Conservation (phyloP, 2,888 invertebrate genomes). For the Prosapia bicincta region DNA sequence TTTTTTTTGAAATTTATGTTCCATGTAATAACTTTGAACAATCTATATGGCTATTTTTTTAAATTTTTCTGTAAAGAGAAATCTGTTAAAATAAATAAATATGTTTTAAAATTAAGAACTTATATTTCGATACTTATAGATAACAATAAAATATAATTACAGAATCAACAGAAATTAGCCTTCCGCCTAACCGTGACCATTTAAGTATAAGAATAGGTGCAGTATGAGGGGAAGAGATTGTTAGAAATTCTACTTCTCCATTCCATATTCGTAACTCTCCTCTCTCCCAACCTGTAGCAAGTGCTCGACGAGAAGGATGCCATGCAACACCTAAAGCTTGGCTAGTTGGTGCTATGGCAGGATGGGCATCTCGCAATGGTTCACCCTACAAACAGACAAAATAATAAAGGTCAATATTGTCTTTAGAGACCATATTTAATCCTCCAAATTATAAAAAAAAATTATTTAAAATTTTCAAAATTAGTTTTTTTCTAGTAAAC, state of each 20-base stretch:
- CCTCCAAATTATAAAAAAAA: too few species aligned
- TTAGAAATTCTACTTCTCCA: constrained; percentile 58
- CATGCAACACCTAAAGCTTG: constrained; percentile 81
- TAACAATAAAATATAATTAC: constrained; percentile 41
- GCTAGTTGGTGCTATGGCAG: constrained; percentile 69
- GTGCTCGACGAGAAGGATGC: constrained; percentile 81
- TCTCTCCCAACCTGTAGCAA: constrained; percentile 90
- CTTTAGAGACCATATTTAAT: too few species aligned
- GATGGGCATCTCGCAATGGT: constrained; percentile 68
- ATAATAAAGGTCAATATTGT: too few species aligned
- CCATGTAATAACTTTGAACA: too few species aligned
- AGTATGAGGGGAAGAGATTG: constrained; percentile 54
- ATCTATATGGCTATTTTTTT: too few species aligned
- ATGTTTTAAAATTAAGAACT: too few species aligned
- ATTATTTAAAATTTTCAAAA: too few species aligned
- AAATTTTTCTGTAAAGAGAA: too few species aligned
- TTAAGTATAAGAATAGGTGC: constrained; percentile 53
- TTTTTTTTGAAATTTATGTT: too few species aligned
- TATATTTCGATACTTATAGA: too few species aligned
- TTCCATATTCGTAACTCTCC: constrained; percentile 85
- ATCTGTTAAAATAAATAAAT: too few species aligned
- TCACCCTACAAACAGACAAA: constrained; percentile 70
- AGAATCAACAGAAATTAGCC: constrained; percentile 83
- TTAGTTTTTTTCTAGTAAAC: too few species aligned
- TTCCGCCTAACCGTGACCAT: constrained; percentile 76